Percentiles rank a stretch among this genome's conserved stretches.
These are phyloP conservation scores for Tyrophagus putrescentiae DNA, from an alignment of 1,140 invertebrate genomes.

Conservation along the genomic window DNA sequence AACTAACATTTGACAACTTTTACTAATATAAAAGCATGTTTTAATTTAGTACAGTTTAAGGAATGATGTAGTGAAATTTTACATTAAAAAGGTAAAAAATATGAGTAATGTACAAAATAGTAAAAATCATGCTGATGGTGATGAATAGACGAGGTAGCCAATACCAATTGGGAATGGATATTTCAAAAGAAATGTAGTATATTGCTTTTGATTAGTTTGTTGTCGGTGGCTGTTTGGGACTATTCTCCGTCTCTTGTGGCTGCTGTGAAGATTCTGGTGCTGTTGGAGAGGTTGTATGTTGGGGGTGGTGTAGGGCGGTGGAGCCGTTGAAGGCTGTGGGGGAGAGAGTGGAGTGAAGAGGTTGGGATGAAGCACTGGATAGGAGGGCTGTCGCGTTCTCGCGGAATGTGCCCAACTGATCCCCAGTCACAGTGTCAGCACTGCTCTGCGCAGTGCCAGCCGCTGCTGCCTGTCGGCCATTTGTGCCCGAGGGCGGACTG, in stretches of 20 bases:
- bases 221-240: background rate
- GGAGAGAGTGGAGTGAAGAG: background rate
- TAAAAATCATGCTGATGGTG: background rate
- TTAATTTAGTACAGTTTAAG: too few species aligned
- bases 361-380: conserved; percentile 7
- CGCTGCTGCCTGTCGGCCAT: background rate
- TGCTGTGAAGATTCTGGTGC: background rate
- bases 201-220: background rate
- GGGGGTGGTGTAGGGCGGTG: background rate
- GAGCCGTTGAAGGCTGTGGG: background rate
- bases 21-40: too few species aligned
- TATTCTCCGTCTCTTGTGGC: background rate
- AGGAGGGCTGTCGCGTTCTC: background rate
- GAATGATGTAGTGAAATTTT: too few species aligned
- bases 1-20: too few species aligned
- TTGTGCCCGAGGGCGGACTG: background rate
- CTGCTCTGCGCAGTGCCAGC: too few species aligned
- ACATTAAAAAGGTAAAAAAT: background rate
- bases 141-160: background rate
- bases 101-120: background rate
- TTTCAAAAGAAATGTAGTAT: background rate
- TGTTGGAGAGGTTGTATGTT: background rate
- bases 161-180: background rate
- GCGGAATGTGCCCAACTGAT: conserved; percentile 9
- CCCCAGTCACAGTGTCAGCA: too few species aligned